These are phyloP conservation scores for Drosophila willistoni DNA, from an alignment of 1,140 invertebrate genomes.

Conservation along the genomic window DNA sequence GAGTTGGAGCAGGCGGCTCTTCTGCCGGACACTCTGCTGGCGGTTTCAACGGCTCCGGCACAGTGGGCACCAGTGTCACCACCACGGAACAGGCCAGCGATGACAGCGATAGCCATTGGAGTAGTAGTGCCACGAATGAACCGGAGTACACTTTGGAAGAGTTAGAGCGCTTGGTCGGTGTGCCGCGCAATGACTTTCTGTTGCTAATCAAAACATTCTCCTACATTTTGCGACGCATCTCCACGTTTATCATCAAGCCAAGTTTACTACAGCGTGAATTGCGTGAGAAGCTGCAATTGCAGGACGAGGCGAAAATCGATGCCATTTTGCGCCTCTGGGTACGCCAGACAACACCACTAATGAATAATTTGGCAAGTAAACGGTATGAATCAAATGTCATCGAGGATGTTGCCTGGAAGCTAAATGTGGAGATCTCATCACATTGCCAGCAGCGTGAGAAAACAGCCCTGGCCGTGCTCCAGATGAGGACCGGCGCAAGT, in stretches of 20 bases:
- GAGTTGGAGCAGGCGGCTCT: background rate
- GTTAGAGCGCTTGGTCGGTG: slow-evolving; percentile 76
- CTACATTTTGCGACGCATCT: slow-evolving; percentile 79
- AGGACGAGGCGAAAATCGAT: slow-evolving; percentile 82
- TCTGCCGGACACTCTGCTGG: slow-evolving; percentile 4
- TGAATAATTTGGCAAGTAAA: slow-evolving; percentile 76
- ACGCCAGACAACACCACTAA: slow-evolving; percentile 74
- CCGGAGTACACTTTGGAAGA: slow-evolving; percentile 77
- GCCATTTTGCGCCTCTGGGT: slow-evolving; percentile 80
- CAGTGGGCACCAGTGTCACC: slow-evolving; percentile 64
- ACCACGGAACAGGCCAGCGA: slow-evolving; percentile 53
- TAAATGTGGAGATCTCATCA: slow-evolving; percentile 79
- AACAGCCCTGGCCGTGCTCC: slow-evolving; percentile 68
- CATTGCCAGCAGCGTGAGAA: slow-evolving; percentile 81
- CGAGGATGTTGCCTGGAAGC: slow-evolving; percentile 79
- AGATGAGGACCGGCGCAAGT: slow-evolving; percentile 72
- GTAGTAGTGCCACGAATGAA: slow-evolving; percentile 42
- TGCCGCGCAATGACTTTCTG: slow-evolving; percentile 72
- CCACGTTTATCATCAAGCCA: slow-evolving; percentile 82
- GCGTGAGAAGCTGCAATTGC: slow-evolving; percentile 76
- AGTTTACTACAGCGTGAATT: slow-evolving; percentile 74
- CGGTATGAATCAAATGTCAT: slow-evolving; percentile 81
- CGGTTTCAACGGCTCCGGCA: slow-evolving; percentile 3
- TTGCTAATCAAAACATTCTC: slow-evolving; percentile 82
- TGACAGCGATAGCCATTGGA: slow-evolving; percentile 38